Percentiles rank a stretch among this genome's conserved stretches.
These are phyloP conservation scores for Rana temporaria DNA, from an alignment of 2,113 vertebrate species.

Conservation along the genomic window DNA sequence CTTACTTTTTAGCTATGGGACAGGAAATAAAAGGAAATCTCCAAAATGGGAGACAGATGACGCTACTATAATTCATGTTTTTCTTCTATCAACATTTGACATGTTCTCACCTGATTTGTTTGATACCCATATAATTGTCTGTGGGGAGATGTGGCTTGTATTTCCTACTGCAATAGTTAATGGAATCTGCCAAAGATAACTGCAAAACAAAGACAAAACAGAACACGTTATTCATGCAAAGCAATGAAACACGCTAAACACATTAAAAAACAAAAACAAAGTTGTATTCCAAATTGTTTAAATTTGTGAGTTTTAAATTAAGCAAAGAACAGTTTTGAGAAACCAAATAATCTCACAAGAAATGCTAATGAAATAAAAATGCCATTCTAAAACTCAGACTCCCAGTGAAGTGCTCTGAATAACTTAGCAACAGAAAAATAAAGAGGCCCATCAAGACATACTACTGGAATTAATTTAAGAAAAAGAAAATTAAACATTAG, in stretches of 20 bases:
- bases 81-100: constrained; percentile 67
- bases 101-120: constrained; percentile 92
- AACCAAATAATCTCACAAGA: constrained; percentile 56
- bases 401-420: constrained; percentile 39
- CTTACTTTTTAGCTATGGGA: too few relatives aligned
- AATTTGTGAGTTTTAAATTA: constrained; percentile 60
- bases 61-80: neutral
- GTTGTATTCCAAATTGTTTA: constrained; percentile 9
- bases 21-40: too few relatives aligned
- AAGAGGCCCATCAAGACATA: constrained; percentile 58
- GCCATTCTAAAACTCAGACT: constrained; percentile 58
- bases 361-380: constrained; percentile 31
- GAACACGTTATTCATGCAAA: constrained; percentile 69
- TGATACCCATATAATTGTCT: constrained; percentile 95
- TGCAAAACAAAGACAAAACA: constrained; percentile 77
- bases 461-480: constrained; percentile 49
- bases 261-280: constrained; percentile 66
- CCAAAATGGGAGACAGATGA: too few relatives aligned
- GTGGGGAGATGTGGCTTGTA: constrained; percentile 80
- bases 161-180: constrained; percentile 94
- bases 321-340: constrained; percentile 62
- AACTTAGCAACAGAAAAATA: constrained; percentile 50
- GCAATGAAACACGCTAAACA: constrained; percentile 68
- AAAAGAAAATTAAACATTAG: constrained; percentile 48
- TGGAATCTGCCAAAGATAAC: constrained; percentile 95